Evolutionary conservation across 2,888 invertebrate genomes (phyloP).

Genomic region (Hypsopygia costalis): DNA sequence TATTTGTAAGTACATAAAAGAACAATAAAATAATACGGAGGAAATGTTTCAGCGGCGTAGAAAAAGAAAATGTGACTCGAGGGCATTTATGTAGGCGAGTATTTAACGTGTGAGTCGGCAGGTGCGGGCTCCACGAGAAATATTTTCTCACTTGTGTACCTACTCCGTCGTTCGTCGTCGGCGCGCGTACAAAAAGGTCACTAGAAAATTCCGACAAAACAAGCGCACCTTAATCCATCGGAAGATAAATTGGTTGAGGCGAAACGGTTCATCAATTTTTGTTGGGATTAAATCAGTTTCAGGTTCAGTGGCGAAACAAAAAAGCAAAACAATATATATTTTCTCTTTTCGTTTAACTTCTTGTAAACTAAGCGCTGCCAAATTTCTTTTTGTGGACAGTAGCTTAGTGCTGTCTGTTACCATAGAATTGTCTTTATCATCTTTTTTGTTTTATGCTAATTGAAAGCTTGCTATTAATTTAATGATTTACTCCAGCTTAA

Average conservation of each 20-base stretch:
- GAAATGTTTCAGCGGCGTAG: slow-evolving; percentile 37
- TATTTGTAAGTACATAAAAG: slow-evolving; percentile 28
- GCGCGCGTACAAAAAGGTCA: slow-evolving; percentile 39
- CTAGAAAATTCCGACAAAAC: slow-evolving; percentile 28
- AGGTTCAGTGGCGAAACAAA: slow-evolving; percentile 13
- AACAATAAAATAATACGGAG: slow-evolving; percentile 38
- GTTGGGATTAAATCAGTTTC: slow-evolving; percentile 24
- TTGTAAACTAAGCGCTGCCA: no score
- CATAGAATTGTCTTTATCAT: no score
- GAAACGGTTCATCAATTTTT: slow-evolving; percentile 32
- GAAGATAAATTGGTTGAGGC: slow-evolving; percentile 29
- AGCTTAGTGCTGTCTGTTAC: no score
- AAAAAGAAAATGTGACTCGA: slow-evolving; percentile 53
- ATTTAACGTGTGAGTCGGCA: slow-evolving; percentile 53
- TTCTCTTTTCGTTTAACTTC: background rate
- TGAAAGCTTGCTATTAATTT: no score
- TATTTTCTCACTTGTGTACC: slow-evolving; percentile 34
- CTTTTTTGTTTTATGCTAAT: no score
- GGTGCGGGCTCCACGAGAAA: slow-evolving; percentile 42
- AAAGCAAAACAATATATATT: slow-evolving; percentile 7
- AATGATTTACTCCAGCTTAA: no score
- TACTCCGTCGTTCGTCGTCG: slow-evolving; percentile 22
- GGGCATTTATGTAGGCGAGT: slow-evolving; percentile 47
- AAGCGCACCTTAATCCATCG: slow-evolving; percentile 18
- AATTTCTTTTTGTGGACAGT: no score